Evolutionary conservation across 2,888 invertebrate genomes (phyloP).

Genomic region (Exocentrus adspersus): DNA sequence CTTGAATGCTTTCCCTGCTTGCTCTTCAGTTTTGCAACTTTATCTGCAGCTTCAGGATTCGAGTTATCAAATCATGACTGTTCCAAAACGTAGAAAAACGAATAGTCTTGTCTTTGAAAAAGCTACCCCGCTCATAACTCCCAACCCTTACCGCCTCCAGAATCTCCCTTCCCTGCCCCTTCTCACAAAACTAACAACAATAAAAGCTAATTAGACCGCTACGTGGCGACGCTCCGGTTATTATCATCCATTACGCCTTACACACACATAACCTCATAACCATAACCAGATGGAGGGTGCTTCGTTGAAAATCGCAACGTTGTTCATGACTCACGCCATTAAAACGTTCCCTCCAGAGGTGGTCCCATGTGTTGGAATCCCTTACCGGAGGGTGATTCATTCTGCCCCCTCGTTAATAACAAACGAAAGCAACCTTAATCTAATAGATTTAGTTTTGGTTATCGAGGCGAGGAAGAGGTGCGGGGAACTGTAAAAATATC

Average conservation of each 20-base stretch:
- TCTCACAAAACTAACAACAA: conserved; percentile 29
- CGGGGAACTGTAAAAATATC: conserved; percentile 43
- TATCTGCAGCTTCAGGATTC: no score
- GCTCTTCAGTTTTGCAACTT: no score
- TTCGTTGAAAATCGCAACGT: conserved; percentile 24
- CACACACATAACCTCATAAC: conserved; percentile 32
- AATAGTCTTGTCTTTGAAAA: background rate
- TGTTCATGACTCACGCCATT: conserved; percentile 40
- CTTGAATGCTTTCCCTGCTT: no score
- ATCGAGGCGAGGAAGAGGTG: conserved; percentile 31
- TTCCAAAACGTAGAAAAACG: background rate
- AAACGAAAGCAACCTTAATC: conserved; percentile 47
- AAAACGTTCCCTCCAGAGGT: conserved; percentile 33
- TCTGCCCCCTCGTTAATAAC: conserved; percentile 42
- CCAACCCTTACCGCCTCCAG: conserved; percentile 6
- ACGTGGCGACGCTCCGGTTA: conserved; percentile 15
- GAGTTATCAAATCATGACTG: no score
- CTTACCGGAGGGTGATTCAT: conserved; percentile 44
- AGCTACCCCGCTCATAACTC: background rate
- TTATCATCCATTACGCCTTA: conserved; percentile 31
- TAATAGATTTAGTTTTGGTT: conserved; percentile 46
- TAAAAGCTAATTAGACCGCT: conserved; percentile 22
- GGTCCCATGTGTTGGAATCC: conserved; percentile 47
- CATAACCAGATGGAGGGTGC: conserved; percentile 35
- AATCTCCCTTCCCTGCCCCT: background rate